A percentile compares a stretch with the other conserved stretches of the same genome.
Evolutionary conservation across 1,140 invertebrate species (phyloP).

Genomic region (Fragariocoptes setiger): DNA sequence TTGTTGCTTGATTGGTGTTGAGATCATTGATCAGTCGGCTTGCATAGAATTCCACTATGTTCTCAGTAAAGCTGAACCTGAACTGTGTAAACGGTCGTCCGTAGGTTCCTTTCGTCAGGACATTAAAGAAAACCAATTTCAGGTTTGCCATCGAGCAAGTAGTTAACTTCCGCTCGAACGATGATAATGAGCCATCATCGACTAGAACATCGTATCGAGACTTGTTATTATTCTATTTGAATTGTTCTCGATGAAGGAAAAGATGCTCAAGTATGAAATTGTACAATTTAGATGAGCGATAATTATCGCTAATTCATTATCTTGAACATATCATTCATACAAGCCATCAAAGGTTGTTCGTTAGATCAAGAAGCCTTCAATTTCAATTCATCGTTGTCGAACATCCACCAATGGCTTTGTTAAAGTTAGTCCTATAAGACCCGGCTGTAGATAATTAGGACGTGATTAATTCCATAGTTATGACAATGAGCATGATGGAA

Average conservation of each 20-base stretch:
- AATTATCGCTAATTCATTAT: no score
- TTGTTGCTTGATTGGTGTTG: background rate
- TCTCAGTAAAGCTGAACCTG: background rate
- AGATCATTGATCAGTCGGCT: conserved; percentile 1
- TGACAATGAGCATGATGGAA: conserved; percentile 46
- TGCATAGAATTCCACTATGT: background rate
- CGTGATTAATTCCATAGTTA: conserved; percentile 52
- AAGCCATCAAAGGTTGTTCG: no score
- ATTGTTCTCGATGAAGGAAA: no score
- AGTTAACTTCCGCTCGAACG: conserved; percentile 2
- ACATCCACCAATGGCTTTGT: conserved; percentile 72
- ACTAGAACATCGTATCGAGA: no score
- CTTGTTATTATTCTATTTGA: no score
- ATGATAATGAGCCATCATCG: no score
- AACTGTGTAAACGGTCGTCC: background rate
- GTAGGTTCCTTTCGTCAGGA: background rate
- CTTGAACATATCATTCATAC: no score
- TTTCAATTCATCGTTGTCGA: no score
- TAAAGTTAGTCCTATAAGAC: conserved; percentile 74
- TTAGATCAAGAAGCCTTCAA: no score
- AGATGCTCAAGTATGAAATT: no score
- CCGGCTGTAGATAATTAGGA: conserved; percentile 52
- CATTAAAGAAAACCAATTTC: background rate
- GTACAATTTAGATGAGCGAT: no score
- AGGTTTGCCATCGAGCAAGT: conserved; percentile 1